A percentile compares a stretch with the other conserved stretches of the same genome.
Conservation (phyloP, 2,797 vertebrate species). For the Syngnathus rostellatus region DNA sequence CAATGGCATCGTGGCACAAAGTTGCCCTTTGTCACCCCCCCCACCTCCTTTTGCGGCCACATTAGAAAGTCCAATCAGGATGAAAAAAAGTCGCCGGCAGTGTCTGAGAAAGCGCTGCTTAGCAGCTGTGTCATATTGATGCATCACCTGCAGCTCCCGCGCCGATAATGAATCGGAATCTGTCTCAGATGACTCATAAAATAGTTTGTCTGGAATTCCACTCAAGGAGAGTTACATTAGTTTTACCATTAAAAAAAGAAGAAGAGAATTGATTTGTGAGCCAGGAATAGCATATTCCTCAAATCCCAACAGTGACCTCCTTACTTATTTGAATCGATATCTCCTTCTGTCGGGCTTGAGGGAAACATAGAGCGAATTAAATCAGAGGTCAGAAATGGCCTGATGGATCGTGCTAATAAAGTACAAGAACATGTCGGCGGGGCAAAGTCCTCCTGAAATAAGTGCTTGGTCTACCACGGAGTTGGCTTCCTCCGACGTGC, state of each 20-base stretch:
- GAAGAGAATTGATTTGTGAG: constrained; percentile 15
- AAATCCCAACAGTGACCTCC: not conserved
- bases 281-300: constrained; percentile 17
- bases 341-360: constrained; percentile 5
- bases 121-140: constrained; percentile 31
- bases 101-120: constrained; percentile 23
- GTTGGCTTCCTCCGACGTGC: not conserved
- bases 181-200: constrained; percentile 29
- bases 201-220: constrained; percentile 31
- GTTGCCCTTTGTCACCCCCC: constrained; percentile 31
- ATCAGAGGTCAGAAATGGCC: constrained; percentile 17
- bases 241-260: constrained; percentile 2
- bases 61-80: constrained; percentile 39
- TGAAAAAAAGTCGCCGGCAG: constrained; percentile 30
- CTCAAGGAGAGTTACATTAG: constrained; percentile 34
- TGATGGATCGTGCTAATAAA: constrained; percentile 6
- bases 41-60: not conserved
- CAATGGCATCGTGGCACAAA: constrained; percentile 37
- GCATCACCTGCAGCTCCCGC: constrained; percentile 18
- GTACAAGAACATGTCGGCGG: constrained; percentile 12
- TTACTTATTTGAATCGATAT: constrained; percentile 19
- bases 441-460: constrained; percentile 15
- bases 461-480: not conserved
- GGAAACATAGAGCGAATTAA: constrained; percentile 6
- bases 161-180: constrained; percentile 41